Evolutionary conservation across 2,888 invertebrate species (phyloP).

Genomic region (Mechanitis messenoides): DNA sequence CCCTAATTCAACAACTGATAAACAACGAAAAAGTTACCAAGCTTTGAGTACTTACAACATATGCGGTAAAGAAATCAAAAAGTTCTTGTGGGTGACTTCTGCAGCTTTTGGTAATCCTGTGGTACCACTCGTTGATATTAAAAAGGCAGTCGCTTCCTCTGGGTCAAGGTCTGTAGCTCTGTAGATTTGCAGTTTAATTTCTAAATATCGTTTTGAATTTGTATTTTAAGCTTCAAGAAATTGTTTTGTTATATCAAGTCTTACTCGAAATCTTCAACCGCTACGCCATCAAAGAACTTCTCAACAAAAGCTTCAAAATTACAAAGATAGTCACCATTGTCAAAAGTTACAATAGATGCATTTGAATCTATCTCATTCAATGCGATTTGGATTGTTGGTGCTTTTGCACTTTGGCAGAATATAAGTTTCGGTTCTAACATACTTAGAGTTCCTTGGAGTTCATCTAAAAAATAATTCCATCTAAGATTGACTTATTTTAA

Average conservation of each 20-base stretch:
- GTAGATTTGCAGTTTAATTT: neutral
- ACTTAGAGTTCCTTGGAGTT: constrained; percentile 39
- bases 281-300: constrained; percentile 33
- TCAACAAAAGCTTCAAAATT: constrained; percentile 40
- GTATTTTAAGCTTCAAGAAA: neutral
- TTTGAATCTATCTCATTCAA: constrained; percentile 39
- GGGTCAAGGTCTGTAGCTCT: constrained; percentile 55
- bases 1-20: neutral
- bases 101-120: constrained; percentile 59
- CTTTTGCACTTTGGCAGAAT: constrained; percentile 47
- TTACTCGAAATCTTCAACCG: constrained; percentile 41
- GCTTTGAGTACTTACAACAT: constrained; percentile 39
- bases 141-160: constrained; percentile 41
- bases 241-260: constrained; percentile 13
- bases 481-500: neutral
- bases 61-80: constrained; percentile 40
- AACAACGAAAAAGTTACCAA: neutral
- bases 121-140: constrained; percentile 58
- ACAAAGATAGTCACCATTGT: constrained; percentile 41
- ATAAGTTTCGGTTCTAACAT: constrained; percentile 42
- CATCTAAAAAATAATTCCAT: constrained; percentile 35
- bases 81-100: constrained; percentile 52
- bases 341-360: constrained; percentile 43
- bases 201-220: no score
- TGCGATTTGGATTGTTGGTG: constrained; percentile 40